Percentiles rank a stretch among this genome's conserved stretches.
phyloP scores from a whole-genome alignment of 2,888 invertebrate genomes.

The Campopleginae sp. region DNA sequence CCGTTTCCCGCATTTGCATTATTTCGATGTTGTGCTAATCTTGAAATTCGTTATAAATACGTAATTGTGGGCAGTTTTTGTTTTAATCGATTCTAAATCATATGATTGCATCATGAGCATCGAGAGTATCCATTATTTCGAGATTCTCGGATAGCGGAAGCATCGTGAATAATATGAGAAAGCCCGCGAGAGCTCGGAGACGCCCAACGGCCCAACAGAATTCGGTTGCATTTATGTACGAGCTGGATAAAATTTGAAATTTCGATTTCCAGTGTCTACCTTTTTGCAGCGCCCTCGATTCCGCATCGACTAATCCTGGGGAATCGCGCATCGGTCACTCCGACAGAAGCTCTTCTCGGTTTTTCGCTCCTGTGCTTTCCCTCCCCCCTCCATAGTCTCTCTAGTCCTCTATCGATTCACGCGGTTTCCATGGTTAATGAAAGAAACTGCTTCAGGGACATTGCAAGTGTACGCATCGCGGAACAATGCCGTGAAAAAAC shows the following conservation, averaged over 20 bases:
- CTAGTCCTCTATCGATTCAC: constrained; percentile 46
- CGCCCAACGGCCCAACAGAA: constrained; percentile 73
- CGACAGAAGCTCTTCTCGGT: constrained; percentile 28
- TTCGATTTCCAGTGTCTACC: constrained; percentile 73
- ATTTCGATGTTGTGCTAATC: neutral
- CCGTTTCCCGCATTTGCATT: neutral
- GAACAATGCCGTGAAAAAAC: constrained; percentile 61
- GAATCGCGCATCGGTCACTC: constrained; percentile 59
- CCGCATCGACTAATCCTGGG: constrained; percentile 53
- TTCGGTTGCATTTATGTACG: neutral
- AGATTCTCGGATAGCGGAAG: constrained; percentile 16
- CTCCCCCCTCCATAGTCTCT: neutral
- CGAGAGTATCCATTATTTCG: constrained; percentile 29
- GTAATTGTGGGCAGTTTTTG: neutral
- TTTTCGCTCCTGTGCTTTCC: neutral
- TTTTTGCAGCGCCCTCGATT: constrained; percentile 1
- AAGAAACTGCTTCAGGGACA: constrained; percentile 59
- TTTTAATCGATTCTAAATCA: constrained; percentile 34
- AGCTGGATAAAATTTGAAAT: constrained; percentile 76
- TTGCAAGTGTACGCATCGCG: constrained; percentile 38
- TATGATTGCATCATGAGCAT: constrained; percentile 38
- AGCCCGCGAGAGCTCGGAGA: constrained; percentile 77
- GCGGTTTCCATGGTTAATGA: constrained; percentile 62
- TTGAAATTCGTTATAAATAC: neutral
- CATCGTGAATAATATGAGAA: constrained; percentile 80